Percentiles rank a stretch among this genome's conserved stretches.
phyloP scores from a whole-genome alignment of 2,797 vertebrate genomes.

The Clarias platycephalus region DNA sequence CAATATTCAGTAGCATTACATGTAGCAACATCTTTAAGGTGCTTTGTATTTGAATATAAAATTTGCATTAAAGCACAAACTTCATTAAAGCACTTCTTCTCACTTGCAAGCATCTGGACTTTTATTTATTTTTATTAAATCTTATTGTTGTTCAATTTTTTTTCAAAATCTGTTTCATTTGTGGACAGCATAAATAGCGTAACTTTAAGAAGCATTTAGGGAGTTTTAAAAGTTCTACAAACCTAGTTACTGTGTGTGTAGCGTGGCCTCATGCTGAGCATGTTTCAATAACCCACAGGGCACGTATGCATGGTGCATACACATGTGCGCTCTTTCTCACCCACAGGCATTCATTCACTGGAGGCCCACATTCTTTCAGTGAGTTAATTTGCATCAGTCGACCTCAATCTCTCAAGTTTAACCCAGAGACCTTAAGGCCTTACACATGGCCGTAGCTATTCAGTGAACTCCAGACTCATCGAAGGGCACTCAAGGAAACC shows the following conservation, averaged over 20 bases:
- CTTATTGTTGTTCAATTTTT: background rate
- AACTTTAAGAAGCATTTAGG: background rate
- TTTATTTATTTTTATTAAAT: background rate
- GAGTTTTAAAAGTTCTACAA: background rate
- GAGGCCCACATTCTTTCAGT: constrained; percentile 47
- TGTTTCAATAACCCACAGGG: constrained; percentile 13
- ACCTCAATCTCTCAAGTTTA: constrained; percentile 37
- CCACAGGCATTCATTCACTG: constrained; percentile 40
- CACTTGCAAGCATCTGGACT: background rate
- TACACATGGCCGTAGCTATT: constrained; percentile 5
- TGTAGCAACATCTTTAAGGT: background rate
- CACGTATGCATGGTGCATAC: constrained; percentile 25
- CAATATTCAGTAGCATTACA: background rate
- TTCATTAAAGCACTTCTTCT: background rate
- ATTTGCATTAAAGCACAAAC: background rate
- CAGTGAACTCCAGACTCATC: background rate
- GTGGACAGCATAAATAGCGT: background rate
- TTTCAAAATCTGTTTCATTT: background rate
- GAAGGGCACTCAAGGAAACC: background rate
- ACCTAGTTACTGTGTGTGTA: background rate
- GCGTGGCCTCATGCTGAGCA: constrained; percentile 16
- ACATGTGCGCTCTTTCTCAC: constrained; percentile 24
- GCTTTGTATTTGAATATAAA: background rate
- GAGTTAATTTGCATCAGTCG: constrained; percentile 44
- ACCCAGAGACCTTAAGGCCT: constrained; percentile 1